Evolutionary conservation across 1,140 invertebrate species (phyloP).

Genomic region (Drosophila carrolli): DNA sequence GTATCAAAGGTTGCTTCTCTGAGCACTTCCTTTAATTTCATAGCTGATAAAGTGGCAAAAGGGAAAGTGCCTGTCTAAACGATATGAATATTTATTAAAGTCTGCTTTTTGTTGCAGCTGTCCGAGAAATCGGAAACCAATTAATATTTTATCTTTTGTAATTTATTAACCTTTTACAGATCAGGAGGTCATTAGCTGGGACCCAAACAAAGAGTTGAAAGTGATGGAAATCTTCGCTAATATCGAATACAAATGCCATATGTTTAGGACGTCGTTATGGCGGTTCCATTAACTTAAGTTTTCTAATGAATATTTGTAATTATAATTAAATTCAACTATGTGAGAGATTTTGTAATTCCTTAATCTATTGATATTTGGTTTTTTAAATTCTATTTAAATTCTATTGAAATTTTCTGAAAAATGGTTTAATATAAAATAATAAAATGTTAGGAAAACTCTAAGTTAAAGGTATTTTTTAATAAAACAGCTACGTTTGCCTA

Average conservation of each 20-base stretch:
- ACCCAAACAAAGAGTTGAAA: slow-evolving; percentile 16
- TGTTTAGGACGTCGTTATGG: neutral
- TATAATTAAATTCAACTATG: neutral
- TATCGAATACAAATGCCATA: neutral
- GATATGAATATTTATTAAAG: slow-evolving; percentile 1
- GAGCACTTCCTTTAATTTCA: slow-evolving; percentile 5
- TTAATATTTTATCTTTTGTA: slow-evolving; percentile 37
- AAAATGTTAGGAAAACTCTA: no score
- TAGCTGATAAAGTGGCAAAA: slow-evolving; percentile 23
- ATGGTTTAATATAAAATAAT: no score
- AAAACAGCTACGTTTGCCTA: no score
- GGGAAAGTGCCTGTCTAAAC: slow-evolving; percentile 18
- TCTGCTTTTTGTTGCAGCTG: neutral
- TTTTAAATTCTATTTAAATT: no score
- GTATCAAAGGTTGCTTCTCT: neutral
- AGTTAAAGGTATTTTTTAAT: neutral
- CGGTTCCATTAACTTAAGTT: no score
- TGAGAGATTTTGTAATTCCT: no score
- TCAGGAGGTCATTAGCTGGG: slow-evolving; percentile 20
- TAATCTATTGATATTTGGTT: no score
- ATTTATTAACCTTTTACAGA: slow-evolving; percentile 32
- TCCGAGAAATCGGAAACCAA: slow-evolving; percentile 6
- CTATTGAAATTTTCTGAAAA: no score
- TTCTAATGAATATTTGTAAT: neutral
- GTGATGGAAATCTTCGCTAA: slow-evolving; percentile 7